phyloP scores from a whole-genome alignment of 37 sponge, comb jelly and placozoan genomes.

The Aplysina aerophoba region DNA sequence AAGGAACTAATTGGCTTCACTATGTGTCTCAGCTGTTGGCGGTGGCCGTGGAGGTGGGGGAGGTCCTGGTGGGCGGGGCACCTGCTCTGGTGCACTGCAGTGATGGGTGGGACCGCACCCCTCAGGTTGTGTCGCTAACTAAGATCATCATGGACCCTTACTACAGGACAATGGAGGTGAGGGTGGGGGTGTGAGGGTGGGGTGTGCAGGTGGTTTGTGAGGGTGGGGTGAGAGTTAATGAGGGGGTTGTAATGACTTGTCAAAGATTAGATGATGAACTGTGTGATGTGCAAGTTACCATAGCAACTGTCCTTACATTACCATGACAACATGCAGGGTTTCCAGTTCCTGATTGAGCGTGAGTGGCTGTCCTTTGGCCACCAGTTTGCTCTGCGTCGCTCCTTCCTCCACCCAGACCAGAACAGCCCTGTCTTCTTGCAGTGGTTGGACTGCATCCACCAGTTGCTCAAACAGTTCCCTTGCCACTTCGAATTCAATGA shows the following conservation, averaged over 20 bases:
- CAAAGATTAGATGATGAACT: background rate
- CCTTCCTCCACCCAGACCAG: slow-evolving; percentile 19
- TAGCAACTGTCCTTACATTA: background rate
- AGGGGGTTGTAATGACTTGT: too few species aligned
- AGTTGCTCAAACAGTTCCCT: slow-evolving; percentile 88
- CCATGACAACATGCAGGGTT: slow-evolving; percentile 62
- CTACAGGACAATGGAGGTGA: slow-evolving; percentile 88
- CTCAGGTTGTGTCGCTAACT: slow-evolving; percentile 85
- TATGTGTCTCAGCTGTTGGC: slow-evolving; percentile 74
- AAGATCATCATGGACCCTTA: slow-evolving; percentile 88
- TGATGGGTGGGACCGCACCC: slow-evolving; percentile 96
- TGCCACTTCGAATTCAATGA: slow-evolving; percentile 87
- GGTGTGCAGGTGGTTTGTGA: too few species aligned
- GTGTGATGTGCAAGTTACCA: background rate
- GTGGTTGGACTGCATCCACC: slow-evolving; percentile 93
- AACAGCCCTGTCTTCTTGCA: slow-evolving; percentile 91
- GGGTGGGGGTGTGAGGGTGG: slow-evolving; percentile 9
- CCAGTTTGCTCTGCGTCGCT: slow-evolving; percentile 85
- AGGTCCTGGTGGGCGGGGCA: slow-evolving; percentile 30
- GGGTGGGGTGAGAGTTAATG: background rate
- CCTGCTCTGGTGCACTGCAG: slow-evolving; percentile 96
- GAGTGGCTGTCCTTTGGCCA: slow-evolving; percentile 96
- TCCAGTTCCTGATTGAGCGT: slow-evolving; percentile 76
- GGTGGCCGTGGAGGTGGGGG: slow-evolving; percentile 78
- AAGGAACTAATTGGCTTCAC: slow-evolving; percentile 86